phyloP scores from a whole-genome alignment of 2,797 vertebrate species.

The Epinephelus malabaricus region DNA sequence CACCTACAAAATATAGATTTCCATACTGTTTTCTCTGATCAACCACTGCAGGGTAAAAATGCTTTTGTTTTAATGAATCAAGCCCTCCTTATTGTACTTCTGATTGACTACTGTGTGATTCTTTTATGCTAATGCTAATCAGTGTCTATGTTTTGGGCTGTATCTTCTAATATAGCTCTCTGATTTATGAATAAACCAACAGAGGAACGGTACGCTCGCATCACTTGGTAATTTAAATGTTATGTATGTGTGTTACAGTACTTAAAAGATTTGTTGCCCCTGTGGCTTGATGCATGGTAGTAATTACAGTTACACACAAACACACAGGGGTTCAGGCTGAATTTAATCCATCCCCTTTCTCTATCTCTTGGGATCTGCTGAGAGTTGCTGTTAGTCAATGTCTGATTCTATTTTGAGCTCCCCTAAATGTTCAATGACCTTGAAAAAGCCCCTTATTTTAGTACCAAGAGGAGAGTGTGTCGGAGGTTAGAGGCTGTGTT shows the following conservation, averaged over 20 bases:
- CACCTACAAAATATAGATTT: not conserved
- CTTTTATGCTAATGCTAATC: constrained; percentile 26
- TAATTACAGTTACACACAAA: constrained; percentile 69
- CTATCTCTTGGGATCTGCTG: constrained; percentile 59
- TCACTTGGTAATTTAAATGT: constrained; percentile 47
- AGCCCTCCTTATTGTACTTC: not conserved
- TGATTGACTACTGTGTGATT: constrained; percentile 37
- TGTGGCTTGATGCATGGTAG: constrained; percentile 57
- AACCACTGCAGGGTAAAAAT: not conserved
- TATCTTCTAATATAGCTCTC: constrained; percentile 8
- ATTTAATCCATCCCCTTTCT: constrained; percentile 58
- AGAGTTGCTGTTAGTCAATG: constrained; percentile 62
- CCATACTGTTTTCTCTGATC: not conserved
- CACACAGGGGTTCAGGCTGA: constrained; percentile 45
- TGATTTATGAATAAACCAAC: constrained; percentile 38
- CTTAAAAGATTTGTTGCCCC: constrained; percentile 52
- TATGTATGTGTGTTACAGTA: constrained; percentile 42
- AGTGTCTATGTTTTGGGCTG: constrained; percentile 12
- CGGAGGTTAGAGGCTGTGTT: constrained; percentile 49
- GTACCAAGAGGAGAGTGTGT: constrained; percentile 46
- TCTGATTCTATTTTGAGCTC: constrained; percentile 71
- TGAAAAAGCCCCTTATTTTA: constrained; percentile 44
- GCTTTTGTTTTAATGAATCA: constrained; percentile 18
- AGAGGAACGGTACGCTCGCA: constrained; percentile 19
- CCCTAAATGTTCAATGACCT: constrained; percentile 75